Percentiles rank a stretch among this genome's conserved stretches.
These are phyloP conservation scores for Falco punctatus DNA, from an alignment of 2,113 vertebrate genomes.

Conservation along the genomic window DNA sequence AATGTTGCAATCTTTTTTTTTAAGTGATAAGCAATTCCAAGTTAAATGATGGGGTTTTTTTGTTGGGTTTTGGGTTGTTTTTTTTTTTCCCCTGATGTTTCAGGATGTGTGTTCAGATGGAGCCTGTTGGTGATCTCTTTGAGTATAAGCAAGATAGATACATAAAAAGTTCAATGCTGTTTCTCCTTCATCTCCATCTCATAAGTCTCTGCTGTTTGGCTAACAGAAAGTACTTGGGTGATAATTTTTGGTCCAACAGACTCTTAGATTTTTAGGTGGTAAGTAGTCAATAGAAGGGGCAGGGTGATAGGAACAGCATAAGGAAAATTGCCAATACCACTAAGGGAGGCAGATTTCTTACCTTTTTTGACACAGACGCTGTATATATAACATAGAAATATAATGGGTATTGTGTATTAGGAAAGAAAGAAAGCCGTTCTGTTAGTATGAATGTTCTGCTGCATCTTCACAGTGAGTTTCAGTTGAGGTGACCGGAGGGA, in stretches of 20 bases:
- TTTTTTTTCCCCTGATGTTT: not conserved
- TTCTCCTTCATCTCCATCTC: not conserved
- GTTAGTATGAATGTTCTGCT: not conserved
- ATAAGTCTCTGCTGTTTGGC: not conserved
- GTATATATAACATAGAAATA: not conserved
- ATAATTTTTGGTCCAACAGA: not conserved
- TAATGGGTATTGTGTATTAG: not conserved
- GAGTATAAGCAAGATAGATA: not conserved
- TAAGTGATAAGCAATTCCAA: not conserved
- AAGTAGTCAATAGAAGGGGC: not conserved
- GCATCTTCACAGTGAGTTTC: not conserved
- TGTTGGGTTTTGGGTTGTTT: not conserved
- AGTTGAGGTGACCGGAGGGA: not conserved
- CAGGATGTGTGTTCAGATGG: not conserved
- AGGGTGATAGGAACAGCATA: rapidly evolving
- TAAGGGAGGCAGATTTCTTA: not conserved
- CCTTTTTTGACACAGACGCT: not conserved
- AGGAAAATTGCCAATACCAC: not conserved
- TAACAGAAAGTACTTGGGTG: not conserved
- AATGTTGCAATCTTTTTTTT: not conserved
- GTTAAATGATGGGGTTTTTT: not conserved
- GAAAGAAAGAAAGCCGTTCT: not conserved
- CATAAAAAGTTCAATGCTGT: not conserved
- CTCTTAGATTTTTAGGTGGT: not conserved
- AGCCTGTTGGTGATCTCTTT: not conserved